Base-by-base conservation (phyloP, 2,113 vertebrate genomes). In the Ammodytes marinus region DNA sequence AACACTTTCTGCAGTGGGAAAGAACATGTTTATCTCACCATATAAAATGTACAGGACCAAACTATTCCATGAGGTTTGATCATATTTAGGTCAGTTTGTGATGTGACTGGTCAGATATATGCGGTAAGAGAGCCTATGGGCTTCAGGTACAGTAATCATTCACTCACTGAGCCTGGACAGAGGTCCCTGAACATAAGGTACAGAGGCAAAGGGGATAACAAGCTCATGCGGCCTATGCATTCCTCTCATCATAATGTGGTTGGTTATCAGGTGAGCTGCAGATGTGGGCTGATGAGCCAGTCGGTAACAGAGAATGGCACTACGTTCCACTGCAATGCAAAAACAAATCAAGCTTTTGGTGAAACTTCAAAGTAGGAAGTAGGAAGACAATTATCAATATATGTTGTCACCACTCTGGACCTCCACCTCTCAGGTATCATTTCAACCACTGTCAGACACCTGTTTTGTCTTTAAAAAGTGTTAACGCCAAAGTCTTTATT, bases 1-100 rank as follows among this genome's bases (percentile, higher is more conserved):
- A 86, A 80, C 72, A 66, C 42, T 40, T 13, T 76, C 57, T 58
- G 6, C 40, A n/a, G 61, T 37, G 61, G 73, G 71, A 49, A 75
- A 80, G 86, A 82, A 6, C 54, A 46, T 8, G 40, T 50, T 55
- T 10, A n/a, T 6, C 27, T n/a, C 8, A 4, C 6, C 15, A 14
- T 5, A 15, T 6, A 13, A 57, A 43, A 1, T 17, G 13, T 54
- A 57, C 52, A 5, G 37, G 39, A 65, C n/a, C 6, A 7, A 46
- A 8, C 6, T 0, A 1, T 27, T 19, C 7, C 53, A 42, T 71
- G 54, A 58, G 27, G 27, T 49, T 60, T 13, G 6, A 46, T 60
- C 50, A 55, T 40, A 45, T 39, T 15, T 8, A 12, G 3, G 53
- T 15, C 14, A 6, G 37, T 40, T 39, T 49, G 45, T 1, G 37